Conservation (phyloP, 2,113 vertebrate genomes). For the Prinia subflava region DNA sequence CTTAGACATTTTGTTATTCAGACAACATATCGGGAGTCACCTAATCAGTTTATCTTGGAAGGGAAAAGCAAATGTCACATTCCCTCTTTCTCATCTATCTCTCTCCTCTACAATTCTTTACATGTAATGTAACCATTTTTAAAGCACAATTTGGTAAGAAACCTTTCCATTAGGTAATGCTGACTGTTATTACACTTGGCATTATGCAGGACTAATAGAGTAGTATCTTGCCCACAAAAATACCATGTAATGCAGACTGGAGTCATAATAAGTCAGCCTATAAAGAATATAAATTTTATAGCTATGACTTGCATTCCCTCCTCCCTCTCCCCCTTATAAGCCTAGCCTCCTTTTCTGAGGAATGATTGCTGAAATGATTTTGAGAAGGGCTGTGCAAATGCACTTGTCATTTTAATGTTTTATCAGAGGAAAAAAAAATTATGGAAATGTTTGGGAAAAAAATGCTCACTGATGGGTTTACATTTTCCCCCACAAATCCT, state of each 20-base stretch:
- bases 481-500: neutral
- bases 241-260: neutral
- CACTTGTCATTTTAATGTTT: neutral
- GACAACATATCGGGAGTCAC: neutral
- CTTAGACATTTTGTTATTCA: neutral
- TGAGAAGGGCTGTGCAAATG: neutral
- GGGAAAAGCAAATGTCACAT: neutral
- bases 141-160: neutral
- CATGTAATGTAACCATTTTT: neutral
- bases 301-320: neutral
- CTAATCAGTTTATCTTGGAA: neutral
- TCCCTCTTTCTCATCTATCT: neutral
- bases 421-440: neutral
- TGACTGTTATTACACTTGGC: neutral
- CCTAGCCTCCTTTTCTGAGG: neutral
- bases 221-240: neutral
- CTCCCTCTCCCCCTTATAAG: neutral
- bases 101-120: neutral
- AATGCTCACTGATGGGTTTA: neutral
- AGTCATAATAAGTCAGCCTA: conserved; percentile 2
- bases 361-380: neutral
- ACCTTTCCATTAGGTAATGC: neutral
- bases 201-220: neutral
- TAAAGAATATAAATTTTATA: neutral
- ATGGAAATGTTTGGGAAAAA: neutral